These are phyloP conservation scores for Heliconius sara DNA, from an alignment of 2,888 invertebrate species.

Conservation along the genomic window DNA sequence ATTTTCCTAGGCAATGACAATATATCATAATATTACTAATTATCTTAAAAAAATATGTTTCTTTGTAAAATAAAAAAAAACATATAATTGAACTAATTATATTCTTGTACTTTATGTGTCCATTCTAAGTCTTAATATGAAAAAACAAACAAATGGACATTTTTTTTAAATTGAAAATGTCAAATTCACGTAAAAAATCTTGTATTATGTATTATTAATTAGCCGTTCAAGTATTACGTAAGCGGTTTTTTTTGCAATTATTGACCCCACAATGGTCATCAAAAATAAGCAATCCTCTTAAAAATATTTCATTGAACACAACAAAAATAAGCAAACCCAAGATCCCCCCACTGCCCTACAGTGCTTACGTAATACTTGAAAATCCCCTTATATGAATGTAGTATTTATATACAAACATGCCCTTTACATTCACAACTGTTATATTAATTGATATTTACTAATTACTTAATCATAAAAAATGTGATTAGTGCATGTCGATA, in stretches of 20 bases:
- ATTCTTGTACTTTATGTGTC: neutral
- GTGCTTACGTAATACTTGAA: no score
- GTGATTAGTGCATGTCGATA: neutral
- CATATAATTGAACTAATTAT: neutral
- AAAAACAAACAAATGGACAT: neutral
- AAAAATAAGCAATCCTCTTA: no score
- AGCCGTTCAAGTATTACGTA: no score
- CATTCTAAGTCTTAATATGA: neutral
- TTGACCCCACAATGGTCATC: no score
- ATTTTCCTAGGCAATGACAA: neutral
- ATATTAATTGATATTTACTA: constrained; percentile 1
- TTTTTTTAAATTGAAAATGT: neutral
- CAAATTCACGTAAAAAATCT: neutral
- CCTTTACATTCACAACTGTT: neutral
- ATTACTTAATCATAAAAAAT: neutral
- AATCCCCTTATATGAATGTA: no score
- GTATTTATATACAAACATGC: neutral
- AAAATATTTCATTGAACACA: no score
- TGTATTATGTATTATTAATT: neutral
- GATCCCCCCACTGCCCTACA: no score
- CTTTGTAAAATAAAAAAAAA: neutral
- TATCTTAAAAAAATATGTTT: neutral
- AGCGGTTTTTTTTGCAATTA: no score
- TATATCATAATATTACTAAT: neutral
- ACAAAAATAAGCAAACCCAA: no score